Evolutionary conservation across 2,113 vertebrate species (phyloP).

Genomic region (Elephas maximus): DNA sequence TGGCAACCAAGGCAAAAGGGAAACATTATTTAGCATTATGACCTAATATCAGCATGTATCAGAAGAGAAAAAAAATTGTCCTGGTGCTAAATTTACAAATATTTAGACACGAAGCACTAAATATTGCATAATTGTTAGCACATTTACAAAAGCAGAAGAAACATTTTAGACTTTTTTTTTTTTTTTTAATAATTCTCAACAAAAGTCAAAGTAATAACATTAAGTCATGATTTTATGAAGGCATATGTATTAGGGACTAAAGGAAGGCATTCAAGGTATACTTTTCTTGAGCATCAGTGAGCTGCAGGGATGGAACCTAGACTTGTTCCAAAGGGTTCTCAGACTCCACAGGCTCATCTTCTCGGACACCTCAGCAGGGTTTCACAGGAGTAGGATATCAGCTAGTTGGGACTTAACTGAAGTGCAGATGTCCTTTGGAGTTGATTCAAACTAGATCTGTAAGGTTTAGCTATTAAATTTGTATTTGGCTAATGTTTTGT

Average conservation of each 20-base stretch:
- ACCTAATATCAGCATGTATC: neutral
- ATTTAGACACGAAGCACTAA: neutral
- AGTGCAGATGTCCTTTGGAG: conserved; percentile 41
- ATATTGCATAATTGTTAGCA: neutral
- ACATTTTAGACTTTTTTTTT: neutral
- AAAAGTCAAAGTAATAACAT: neutral
- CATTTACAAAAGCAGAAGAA: neutral
- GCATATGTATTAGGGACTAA: neutral
- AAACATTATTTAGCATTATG: neutral
- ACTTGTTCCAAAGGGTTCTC: neutral
- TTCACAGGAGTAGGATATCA: neutral
- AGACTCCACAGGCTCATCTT: neutral
- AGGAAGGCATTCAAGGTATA: neutral
- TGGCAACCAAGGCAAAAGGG: conserved; percentile 7
- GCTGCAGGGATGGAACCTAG: neutral
- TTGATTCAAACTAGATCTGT: neutral
- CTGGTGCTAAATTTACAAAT: neutral
- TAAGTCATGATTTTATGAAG: neutral
- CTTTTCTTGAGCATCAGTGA: neutral
- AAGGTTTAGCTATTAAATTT: conserved; percentile 43
- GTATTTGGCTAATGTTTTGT: conserved; percentile 31
- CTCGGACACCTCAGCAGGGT: neutral
- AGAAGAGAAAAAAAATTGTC: neutral
- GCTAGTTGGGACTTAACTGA: neutral
- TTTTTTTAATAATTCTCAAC: neutral